A percentile compares a stretch with the other conserved stretches of the same genome.
Evolutionary conservation across 2,113 vertebrate genomes (phyloP).

Genomic region (Crotalus helleri): DNA sequence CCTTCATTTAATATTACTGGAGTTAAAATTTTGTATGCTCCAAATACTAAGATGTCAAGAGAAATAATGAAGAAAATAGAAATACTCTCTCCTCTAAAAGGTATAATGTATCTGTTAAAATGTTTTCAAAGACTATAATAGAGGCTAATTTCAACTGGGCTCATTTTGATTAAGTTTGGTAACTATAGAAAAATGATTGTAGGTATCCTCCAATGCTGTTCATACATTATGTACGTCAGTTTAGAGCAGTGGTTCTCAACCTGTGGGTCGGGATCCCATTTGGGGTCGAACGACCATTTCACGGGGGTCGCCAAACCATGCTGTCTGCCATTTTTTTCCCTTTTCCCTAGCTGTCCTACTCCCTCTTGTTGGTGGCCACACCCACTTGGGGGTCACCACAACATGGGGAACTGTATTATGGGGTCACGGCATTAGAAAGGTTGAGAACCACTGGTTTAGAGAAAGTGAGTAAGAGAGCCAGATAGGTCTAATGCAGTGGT

Average conservation of each 20-base stretch:
- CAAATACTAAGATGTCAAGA: slow-evolving; percentile 69
- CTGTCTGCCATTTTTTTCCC: no score
- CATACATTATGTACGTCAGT: rapidly evolving
- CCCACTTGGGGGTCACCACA: no score
- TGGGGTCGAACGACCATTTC: no score
- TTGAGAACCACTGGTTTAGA: background rate
- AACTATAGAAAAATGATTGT: background rate
- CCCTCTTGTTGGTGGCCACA: no score
- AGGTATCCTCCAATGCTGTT: background rate
- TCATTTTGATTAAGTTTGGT: background rate
- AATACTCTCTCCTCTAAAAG: slow-evolving; percentile 34
- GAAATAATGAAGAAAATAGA: slow-evolving; percentile 80
- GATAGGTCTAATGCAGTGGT: background rate
- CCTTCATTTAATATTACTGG: slow-evolving; percentile 7
- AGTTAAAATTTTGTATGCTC: slow-evolving; percentile 65
- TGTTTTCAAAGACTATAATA: background rate
- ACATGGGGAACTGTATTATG: no score
- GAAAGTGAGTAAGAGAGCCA: background rate
- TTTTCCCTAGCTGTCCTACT: no score
- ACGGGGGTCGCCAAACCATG: no score
- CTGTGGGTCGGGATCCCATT: no score
- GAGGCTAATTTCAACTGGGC: background rate
- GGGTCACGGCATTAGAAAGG: no score
- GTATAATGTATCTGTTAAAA: slow-evolving; percentile 18
- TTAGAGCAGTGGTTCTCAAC: background rate